Percentiles rank a stretch among this genome's conserved stretches.
phyloP scores from a whole-genome alignment of 53 echinoderm and acorn worm genomes.

The Arbacia lixula region DNA sequence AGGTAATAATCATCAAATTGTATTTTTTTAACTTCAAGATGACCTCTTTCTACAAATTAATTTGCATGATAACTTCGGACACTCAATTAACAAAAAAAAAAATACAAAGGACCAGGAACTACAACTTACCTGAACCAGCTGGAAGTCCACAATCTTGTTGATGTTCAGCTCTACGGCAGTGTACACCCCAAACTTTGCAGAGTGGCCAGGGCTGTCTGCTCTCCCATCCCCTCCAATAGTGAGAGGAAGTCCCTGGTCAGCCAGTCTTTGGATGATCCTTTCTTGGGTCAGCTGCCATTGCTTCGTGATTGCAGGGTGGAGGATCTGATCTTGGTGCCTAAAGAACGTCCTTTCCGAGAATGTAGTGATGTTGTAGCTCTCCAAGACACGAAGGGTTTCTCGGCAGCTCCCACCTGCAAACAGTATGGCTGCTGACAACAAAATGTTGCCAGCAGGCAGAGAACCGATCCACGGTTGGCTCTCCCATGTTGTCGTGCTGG shows the following conservation, averaged over 20 bases:
- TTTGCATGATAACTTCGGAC: too few species aligned
- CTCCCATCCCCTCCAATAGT: neutral
- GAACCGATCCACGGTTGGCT: conserved; percentile 26
- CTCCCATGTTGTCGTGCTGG: neutral
- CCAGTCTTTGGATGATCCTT: neutral
- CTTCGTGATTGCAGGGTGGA: conserved; percentile 4
- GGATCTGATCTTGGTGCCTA: neutral
- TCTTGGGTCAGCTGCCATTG: too few species aligned
- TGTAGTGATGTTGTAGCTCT: neutral
- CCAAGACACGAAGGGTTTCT: conserved; percentile 22
- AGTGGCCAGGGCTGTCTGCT: neutral
- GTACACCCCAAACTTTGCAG: neutral
- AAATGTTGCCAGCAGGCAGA: conserved; percentile 36
- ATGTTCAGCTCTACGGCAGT: neutral
- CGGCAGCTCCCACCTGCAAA: conserved; percentile 17
- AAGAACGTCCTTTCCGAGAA: neutral
- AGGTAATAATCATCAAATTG: too few species aligned
- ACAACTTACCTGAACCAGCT: neutral
- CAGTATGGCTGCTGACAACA: conserved; percentile 35
- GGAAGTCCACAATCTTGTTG: neutral
- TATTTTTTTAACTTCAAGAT: too few species aligned
- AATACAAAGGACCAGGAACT: too few species aligned
- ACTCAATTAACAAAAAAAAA: too few species aligned
- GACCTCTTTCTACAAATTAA: too few species aligned
- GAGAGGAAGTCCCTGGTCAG: neutral